These are phyloP conservation scores for Diabrotica balteata DNA, from an alignment of 2,888 invertebrate genomes.

Conservation along the genomic window DNA sequence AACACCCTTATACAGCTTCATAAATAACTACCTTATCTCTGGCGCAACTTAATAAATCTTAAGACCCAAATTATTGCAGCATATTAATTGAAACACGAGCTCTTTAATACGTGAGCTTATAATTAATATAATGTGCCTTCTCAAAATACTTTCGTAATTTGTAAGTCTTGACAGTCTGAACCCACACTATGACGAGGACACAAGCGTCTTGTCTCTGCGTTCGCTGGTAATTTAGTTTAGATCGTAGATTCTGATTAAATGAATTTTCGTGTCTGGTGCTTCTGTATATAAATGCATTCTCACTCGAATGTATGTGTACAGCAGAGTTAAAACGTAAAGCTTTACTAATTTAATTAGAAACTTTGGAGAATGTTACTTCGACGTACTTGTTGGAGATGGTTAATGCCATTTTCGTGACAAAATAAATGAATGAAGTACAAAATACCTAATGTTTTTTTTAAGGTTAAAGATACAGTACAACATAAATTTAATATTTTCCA, in stretches of 20 bases:
- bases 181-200: conserved; percentile 41
- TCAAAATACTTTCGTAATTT: conserved; percentile 25
- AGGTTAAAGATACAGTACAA: too few relatives aligned
- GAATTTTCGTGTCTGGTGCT: conserved; percentile 35
- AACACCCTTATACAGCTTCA: not conserved
- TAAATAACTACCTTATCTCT: not conserved
- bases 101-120: conserved; percentile 17
- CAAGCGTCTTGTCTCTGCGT: conserved; percentile 34
- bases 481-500: too few relatives aligned
- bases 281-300: conserved; percentile 14
- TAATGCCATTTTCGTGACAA: too few relatives aligned
- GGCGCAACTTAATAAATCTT: conserved; percentile 9
- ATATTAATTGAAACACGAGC: conserved; percentile 24
- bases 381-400: too few relatives aligned
- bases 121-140: conserved; percentile 23
- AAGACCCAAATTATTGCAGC: conserved; percentile 15
- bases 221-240: conserved; percentile 40
- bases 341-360: not conserved
- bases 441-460: too few relatives aligned
- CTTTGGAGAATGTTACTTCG: not conserved
- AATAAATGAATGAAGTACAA: too few relatives aligned
- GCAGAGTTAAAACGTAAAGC: not conserved
- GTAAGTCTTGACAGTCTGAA: conserved; percentile 30
- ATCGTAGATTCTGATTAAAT: conserved; percentile 39
- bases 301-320: not conserved